Conservation (phyloP, 2,797 vertebrate species). For the Anas acuta region DNA sequence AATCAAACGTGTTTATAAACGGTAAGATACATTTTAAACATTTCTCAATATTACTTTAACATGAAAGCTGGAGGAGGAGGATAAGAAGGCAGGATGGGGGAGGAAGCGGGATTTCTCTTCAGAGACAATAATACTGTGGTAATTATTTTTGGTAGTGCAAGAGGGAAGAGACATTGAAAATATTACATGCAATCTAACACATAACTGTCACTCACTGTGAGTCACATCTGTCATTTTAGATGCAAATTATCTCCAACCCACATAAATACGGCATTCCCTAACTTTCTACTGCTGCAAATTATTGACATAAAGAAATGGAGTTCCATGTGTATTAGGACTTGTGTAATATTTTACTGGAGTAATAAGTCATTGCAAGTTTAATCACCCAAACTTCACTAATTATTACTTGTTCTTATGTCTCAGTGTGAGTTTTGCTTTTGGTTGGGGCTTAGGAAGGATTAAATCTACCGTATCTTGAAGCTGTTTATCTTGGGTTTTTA, state of each 20-base stretch:
- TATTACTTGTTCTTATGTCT: not conserved
- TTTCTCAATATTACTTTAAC: not conserved
- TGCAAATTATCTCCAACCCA: not conserved
- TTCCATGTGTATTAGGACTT: not conserved
- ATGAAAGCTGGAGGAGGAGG: not conserved
- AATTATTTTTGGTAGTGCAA: not conserved
- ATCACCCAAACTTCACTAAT: not conserved
- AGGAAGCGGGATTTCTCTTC: not conserved
- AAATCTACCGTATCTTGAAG: not conserved
- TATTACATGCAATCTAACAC: not conserved
- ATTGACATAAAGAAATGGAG: not conserved
- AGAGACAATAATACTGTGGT: not conserved
- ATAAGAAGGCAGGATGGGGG: not conserved
- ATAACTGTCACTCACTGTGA: not conserved
- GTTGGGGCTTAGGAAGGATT: not conserved
- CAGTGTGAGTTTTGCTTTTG: not conserved
- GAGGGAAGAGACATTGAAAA: not conserved
- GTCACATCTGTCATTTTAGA: slow-evolving; percentile 9
- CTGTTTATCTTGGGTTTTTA: not conserved
- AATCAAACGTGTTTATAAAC: not conserved
- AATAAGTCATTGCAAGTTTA: not conserved
- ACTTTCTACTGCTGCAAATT: not conserved
- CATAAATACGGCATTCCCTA: not conserved
- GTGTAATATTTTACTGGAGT: not conserved
- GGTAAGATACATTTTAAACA: not conserved